Evolutionary conservation across 2,113 vertebrate genomes (phyloP).

Genomic region (Psilopsiagon aurifrons): DNA sequence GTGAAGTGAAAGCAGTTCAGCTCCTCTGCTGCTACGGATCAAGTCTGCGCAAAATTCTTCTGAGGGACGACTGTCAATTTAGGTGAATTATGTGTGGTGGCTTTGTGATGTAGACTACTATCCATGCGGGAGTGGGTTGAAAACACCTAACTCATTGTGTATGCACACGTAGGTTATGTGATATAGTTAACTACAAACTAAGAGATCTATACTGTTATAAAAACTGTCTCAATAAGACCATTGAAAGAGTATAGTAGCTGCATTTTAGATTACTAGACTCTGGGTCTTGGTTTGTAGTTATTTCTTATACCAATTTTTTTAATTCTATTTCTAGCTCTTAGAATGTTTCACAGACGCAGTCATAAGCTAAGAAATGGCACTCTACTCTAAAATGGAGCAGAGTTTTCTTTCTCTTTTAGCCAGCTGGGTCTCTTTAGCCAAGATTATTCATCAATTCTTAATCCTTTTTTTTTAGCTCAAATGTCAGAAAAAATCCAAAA

Average conservation of each 20-base stretch:
- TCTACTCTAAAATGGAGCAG: neutral
- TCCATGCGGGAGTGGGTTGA: neutral
- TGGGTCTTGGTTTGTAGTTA: neutral
- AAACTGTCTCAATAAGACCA: neutral
- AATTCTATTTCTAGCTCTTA: neutral
- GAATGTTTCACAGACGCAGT: neutral
- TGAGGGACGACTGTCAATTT: neutral
- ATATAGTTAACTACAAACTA: conserved; percentile 22
- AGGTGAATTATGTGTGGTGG: neutral
- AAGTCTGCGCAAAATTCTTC: neutral
- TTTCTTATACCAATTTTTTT: neutral
- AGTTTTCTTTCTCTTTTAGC: conserved; percentile 12
- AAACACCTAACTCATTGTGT: neutral
- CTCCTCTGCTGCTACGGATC: neutral
- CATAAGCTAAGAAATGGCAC: neutral
- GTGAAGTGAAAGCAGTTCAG: neutral
- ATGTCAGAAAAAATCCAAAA: conserved; percentile 18
- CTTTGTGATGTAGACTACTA: neutral
- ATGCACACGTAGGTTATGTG: neutral
- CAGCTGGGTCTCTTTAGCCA: conserved; percentile 1
- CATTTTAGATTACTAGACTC: neutral
- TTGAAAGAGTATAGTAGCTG: neutral
- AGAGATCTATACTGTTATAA: neutral
- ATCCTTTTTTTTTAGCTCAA: neutral
- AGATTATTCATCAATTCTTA: neutral